phyloP scores from a whole-genome alignment of 2,888 invertebrate species.

The Lasioglossum morio region DNA sequence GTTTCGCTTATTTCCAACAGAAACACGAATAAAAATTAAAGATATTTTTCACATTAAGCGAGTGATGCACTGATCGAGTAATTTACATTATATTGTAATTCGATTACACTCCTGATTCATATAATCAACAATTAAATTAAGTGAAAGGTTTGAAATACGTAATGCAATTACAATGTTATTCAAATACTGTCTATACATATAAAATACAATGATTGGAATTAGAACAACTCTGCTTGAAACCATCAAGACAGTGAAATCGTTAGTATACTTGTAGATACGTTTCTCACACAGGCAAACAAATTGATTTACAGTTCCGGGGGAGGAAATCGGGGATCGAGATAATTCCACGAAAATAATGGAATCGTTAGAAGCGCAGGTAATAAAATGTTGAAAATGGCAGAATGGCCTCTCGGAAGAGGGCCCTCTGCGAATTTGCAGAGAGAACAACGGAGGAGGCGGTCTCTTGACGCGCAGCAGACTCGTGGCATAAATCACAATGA shows the following conservation, averaged over 20 bases:
- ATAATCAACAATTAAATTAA: too few species aligned
- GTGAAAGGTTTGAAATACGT: too few species aligned
- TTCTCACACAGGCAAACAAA: neutral
- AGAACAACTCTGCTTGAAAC: too few species aligned
- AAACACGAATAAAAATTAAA: too few species aligned
- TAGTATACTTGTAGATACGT: neutral
- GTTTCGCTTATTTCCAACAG: too few species aligned
- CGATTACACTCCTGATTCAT: too few species aligned
- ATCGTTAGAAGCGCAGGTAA: neutral
- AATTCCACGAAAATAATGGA: neutral
- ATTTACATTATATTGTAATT: too few species aligned
- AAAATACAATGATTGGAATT: too few species aligned
- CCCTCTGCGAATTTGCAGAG: slow-evolving; percentile 28
- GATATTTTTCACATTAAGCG: too few species aligned
- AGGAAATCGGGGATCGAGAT: neutral
- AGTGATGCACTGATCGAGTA: too few species aligned
- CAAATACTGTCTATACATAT: too few species aligned
- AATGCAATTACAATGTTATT: too few species aligned
- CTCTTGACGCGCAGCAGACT: slow-evolving; percentile 47
- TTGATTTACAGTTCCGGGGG: neutral
- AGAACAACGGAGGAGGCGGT: slow-evolving; percentile 40
- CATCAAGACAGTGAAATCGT: neutral
- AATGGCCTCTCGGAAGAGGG: neutral
- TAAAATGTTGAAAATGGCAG: neutral
- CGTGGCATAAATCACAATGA: slow-evolving; percentile 79